These are phyloP conservation scores for Strongylocentrotus purpuratus DNA, from an alignment of 35 echinoderm and acorn worm species.

Conservation along the genomic window DNA sequence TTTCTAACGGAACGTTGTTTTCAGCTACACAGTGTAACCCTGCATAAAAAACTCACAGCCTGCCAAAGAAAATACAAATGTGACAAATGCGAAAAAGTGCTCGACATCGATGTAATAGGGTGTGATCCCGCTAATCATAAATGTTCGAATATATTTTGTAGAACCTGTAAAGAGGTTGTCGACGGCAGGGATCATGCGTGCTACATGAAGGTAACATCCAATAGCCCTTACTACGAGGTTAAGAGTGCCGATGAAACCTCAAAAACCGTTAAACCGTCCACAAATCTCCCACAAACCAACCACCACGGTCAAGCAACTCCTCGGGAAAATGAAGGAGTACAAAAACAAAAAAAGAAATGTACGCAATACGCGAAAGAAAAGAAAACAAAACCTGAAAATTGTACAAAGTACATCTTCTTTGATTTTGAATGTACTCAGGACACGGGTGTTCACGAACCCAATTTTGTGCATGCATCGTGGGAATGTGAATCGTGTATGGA, in stretches of 20 bases:
- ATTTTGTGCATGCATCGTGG: neutral
- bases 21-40: too few relatives aligned
- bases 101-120: too few relatives aligned
- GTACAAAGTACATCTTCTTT: neutral
- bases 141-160: too few relatives aligned
- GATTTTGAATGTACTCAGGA: constrained; percentile 12
- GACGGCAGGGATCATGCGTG: neutral
- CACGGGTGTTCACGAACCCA: neutral
- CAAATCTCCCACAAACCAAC: neutral
- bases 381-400: neutral
- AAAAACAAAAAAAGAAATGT: neutral
- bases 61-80: too few relatives aligned
- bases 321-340: neutral
- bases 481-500: neutral
- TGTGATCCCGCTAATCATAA: too few relatives aligned
- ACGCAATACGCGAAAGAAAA: too few relatives aligned
- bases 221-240: neutral
- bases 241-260: neutral
- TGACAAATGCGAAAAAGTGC: too few relatives aligned
- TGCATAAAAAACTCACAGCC: too few relatives aligned
- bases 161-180: neutral
- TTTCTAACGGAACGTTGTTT: too few relatives aligned
- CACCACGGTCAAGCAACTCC: neutral
- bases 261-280: neutral
- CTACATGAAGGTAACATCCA: neutral